A percentile compares a stretch with the other conserved stretches of the same genome.
Conservation (phyloP, 2,888 invertebrate genomes). For the Amiota communis region DNA sequence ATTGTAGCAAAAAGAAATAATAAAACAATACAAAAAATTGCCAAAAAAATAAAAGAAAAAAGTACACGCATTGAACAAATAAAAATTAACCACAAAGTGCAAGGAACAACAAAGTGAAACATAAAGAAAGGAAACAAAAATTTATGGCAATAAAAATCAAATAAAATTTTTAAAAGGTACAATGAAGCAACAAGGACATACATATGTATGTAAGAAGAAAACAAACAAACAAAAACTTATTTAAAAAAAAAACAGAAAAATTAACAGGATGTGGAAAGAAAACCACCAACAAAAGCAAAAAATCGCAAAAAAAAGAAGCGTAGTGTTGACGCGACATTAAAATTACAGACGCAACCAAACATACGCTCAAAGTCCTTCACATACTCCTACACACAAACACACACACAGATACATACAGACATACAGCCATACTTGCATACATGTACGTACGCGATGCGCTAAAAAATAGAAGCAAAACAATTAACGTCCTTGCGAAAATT, state of each 20-base stretch:
- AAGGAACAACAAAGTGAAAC: conserved; percentile 59
- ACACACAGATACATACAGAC: conserved; percentile 27
- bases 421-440: conserved; percentile 22
- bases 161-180: conserved; percentile 31
- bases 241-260: not conserved
- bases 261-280: not conserved
- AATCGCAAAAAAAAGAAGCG: not conserved
- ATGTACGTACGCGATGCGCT: conserved; percentile 15
- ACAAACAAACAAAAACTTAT: conserved; percentile 10
- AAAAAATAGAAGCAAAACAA: conserved; percentile 68
- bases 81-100: conserved; percentile 50
- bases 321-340: conserved; percentile 24
- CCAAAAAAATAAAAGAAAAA: conserved; percentile 40
- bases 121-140: conserved; percentile 12
- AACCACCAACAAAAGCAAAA: conserved; percentile 5
- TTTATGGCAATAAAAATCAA: conserved; percentile 24
- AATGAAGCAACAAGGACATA: conserved; percentile 22
- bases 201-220: not conserved
- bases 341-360: conserved; percentile 36
- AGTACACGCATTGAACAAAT: conserved; percentile 48
- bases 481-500: conserved; percentile 59
- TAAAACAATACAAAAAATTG: not conserved
- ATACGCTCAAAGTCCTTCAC: conserved; percentile 23
- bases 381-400: conserved; percentile 22
- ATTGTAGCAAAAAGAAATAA: too few relatives aligned